Evolutionary conservation across 2,113 vertebrate species (phyloP), one percentile per base, ranked within the genome.

Genomic region (Ceyx cyanopectus): DNA sequence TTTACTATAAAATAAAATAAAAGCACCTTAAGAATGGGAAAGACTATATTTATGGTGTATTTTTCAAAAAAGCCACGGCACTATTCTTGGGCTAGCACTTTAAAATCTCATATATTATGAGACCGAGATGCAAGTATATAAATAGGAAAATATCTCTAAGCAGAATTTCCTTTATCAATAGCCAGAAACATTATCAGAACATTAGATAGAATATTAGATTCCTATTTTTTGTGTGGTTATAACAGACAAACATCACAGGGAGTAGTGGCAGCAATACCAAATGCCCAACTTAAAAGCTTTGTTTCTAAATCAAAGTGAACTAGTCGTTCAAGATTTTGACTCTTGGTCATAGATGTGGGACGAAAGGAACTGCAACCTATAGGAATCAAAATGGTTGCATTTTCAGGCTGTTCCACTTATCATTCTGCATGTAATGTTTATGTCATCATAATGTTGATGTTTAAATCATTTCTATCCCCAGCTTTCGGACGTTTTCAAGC

Each of bases 211-310:
- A 51, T 26, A 51, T 51, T 26, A 51, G 18, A 19, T 22, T 21
- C n/a, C 5, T 29, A 4, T 53, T 75, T 70, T 70, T 45, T 11
- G 32, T 14, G 43, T 4, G 12, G 8, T 22, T 41, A 7, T 21
- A 27, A 16, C 21, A 46, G 43, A 3, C 3, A 23, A 62, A 26
- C 1, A 16, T 5, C 10, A 50, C 5, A 1, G 0, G 0, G 19
- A 19, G 43, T 32, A 18, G 21, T 40, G 34, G 12, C 27, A 57
- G 20, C 0, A 2, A 16, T 9, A 14, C 7, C 60, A 34, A 65
- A 37, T 3, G 10, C 17, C 9, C 32, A 0, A 21, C 21, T 41
- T 15, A 23, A 9, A 5, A 5, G 14, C 5, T 78, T 74, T 30
- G 5, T 26, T 20, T 48, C 48, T 32, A 48, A 81, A 61, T 19